Conservation (phyloP, 2,888 invertebrate genomes). For the Andrena camellia region DNA sequence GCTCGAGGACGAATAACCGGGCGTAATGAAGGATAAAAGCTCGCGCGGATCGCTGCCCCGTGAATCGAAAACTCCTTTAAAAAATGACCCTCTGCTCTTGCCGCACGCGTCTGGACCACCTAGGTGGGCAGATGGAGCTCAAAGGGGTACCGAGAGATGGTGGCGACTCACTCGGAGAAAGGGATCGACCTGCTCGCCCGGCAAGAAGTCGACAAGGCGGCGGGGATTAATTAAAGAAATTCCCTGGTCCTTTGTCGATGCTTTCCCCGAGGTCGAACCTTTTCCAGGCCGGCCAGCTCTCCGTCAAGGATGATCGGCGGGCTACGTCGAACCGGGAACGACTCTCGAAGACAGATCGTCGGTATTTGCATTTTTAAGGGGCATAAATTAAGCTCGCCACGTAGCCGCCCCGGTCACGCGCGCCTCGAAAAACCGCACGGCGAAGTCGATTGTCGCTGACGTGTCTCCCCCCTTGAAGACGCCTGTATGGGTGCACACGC, state of each 20-base stretch:
- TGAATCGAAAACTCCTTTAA: slow-evolving; percentile 73
- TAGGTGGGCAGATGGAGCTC: slow-evolving; percentile 60
- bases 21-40: slow-evolving; percentile 75
- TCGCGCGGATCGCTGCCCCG: slow-evolving; percentile 60
- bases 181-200: slow-evolving; percentile 25
- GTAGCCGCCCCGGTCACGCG: slow-evolving; percentile 9
- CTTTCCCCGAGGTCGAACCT: slow-evolving; percentile 32
- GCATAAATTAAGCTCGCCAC: slow-evolving; percentile 71
- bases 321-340: slow-evolving; percentile 22
- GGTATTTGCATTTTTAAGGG: slow-evolving; percentile 74
- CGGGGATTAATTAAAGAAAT: slow-evolving; percentile 75
- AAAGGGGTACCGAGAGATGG: slow-evolving; percentile 27
- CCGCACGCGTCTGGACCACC: slow-evolving; percentile 71
- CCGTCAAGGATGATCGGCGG: slow-evolving; percentile 15
- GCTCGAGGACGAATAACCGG: slow-evolving; percentile 71
- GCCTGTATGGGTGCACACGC: background rate
- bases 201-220: slow-evolving; percentile 70
- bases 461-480: background rate
- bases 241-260: slow-evolving; percentile 56
- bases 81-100: slow-evolving; percentile 69
- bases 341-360: slow-evolving; percentile 69
- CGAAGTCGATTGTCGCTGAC: slow-evolving; percentile 22
- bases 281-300: slow-evolving; percentile 28
- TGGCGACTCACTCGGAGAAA: slow-evolving; percentile 60
- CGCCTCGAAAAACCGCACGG: slow-evolving; percentile 53